These are phyloP conservation scores for Coracopsis vasa DNA, from an alignment of 2,113 vertebrate genomes.

Conservation along the genomic window DNA sequence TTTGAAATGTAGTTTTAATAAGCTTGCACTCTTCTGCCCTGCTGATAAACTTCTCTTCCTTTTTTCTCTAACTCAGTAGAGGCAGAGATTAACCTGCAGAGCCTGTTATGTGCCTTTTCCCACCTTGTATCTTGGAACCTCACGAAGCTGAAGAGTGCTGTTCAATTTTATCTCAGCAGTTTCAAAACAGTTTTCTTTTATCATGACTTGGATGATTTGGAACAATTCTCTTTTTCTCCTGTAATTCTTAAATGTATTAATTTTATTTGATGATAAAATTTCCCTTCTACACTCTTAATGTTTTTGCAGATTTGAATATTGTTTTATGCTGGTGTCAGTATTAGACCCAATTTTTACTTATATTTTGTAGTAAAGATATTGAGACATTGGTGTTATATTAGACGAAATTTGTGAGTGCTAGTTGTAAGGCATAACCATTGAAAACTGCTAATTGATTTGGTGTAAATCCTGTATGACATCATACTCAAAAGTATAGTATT, in stretches of 20 bases:
- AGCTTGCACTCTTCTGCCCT: neutral
- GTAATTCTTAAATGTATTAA: neutral
- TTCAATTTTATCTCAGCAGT: neutral
- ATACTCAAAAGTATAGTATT: neutral
- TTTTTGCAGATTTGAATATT: neutral
- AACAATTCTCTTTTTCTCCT: neutral
- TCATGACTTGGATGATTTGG: neutral
- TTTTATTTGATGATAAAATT: neutral
- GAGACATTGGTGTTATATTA: neutral
- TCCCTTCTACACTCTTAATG: neutral
- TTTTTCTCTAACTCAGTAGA: neutral
- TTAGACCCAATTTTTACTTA: neutral
- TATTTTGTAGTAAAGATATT: neutral
- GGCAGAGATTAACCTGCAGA: neutral
- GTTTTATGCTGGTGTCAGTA: neutral
- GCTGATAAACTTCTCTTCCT: neutral
- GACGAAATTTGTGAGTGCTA: neutral
- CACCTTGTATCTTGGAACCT: neutral
- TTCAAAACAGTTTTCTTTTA: neutral
- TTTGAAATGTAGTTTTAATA: neutral
- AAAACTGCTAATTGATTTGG: neutral
- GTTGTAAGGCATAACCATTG: neutral
- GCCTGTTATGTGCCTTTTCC: neutral
- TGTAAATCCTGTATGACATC: neutral
- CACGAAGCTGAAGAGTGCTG: neutral